These are phyloP conservation scores for Amphiduros pacificus DNA, from an alignment of 2,888 invertebrate genomes.

Conservation along the genomic window DNA sequence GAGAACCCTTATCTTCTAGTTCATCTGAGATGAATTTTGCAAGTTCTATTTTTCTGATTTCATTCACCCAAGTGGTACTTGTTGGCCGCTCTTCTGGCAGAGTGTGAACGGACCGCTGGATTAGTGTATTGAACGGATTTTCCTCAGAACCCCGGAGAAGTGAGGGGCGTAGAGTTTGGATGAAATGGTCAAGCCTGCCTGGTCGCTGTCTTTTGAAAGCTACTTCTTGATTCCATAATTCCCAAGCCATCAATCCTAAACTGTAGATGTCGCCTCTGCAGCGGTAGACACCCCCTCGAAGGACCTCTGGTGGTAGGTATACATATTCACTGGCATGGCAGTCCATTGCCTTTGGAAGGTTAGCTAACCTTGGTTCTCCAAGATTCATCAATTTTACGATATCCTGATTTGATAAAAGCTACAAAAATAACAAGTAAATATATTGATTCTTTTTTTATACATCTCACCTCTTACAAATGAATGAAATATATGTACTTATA, in stretches of 20 bases:
- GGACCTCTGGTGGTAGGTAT: conserved; percentile 48
- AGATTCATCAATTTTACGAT: conserved; percentile 21
- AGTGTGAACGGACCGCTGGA: conserved; percentile 7
- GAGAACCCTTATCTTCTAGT: not conserved
- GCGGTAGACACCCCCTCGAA: conserved; percentile 41
- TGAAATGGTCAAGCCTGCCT: conserved; percentile 14
- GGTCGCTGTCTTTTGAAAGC: conserved; percentile 22
- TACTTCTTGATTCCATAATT: conserved; percentile 29
- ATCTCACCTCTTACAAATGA: no score
- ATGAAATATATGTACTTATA: no score
- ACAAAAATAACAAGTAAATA: no score
- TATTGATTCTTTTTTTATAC: no score
- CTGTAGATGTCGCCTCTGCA: conserved; percentile 45
- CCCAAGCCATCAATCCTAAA: conserved; percentile 36
- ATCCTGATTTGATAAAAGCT: conserved; percentile 21
- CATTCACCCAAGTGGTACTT: conserved; percentile 26
- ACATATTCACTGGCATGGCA: conserved; percentile 35
- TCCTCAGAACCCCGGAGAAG: conserved; percentile 12
- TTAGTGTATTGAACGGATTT: conserved; percentile 16
- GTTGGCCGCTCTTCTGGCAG: conserved; percentile 18
- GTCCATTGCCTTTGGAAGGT: conserved; percentile 16
- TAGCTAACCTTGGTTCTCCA: conserved; percentile 38
- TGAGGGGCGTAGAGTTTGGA: conserved; percentile 3
- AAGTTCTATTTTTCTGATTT: conserved; percentile 19
- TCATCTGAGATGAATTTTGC: conserved; percentile 12